Conservation (phyloP, 2,888 invertebrate genomes). For the Eudasyphora cyanicolor region DNA sequence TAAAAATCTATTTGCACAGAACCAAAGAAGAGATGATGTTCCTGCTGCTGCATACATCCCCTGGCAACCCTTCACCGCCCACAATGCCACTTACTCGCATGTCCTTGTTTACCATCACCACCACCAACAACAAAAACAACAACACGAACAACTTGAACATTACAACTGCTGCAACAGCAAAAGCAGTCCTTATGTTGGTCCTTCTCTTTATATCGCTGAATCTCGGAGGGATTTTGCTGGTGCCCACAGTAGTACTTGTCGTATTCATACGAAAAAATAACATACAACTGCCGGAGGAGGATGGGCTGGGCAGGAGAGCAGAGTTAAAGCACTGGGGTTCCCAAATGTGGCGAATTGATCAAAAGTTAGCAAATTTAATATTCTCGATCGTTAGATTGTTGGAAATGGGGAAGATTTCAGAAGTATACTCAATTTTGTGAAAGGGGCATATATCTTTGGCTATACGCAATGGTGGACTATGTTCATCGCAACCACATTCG, state of each 20-base stretch:
- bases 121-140: background rate
- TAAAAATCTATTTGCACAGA: background rate
- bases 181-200: background rate
- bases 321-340: no score
- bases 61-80: background rate
- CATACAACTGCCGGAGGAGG: background rate
- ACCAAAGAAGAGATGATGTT: background rate
- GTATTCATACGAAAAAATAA: background rate
- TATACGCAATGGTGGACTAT: no score
- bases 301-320: background rate
- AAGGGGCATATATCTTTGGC: no score
- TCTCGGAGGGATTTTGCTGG: slow-evolving; percentile 25
- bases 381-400: no score
- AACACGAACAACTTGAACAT: background rate
- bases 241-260: slow-evolving; percentile 5
- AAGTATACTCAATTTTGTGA: no score
- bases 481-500: no score
- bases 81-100: background rate
- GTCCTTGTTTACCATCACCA: background rate
- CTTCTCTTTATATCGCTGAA: background rate
- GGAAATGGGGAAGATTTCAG: no score
- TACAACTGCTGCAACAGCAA: background rate
- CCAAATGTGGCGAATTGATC: no score
- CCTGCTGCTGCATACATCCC: background rate
- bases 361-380: no score